A percentile compares a stretch with the other conserved stretches of the same genome.
Evolutionary conservation across 1,140 invertebrate species (phyloP).

Genomic region (Orchesella cincta): DNA sequence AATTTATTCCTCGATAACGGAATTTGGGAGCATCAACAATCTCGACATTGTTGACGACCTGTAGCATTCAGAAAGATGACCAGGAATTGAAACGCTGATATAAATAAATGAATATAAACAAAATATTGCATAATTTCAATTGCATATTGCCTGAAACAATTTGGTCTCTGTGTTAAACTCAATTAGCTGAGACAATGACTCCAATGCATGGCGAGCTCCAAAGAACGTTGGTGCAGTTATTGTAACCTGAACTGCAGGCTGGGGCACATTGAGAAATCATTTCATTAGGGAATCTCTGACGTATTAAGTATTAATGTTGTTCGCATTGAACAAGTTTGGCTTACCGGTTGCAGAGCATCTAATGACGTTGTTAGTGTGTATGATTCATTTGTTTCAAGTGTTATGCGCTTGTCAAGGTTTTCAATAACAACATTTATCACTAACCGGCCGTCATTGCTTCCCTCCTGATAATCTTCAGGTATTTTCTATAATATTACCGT

Average conservation of each 20-base stretch:
- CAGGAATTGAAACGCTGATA: not conserved
- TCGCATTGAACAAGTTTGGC: not conserved
- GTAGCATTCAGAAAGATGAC: not conserved
- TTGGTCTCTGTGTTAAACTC: conserved; percentile 50
- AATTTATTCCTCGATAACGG: conserved; percentile 63
- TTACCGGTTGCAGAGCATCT: conserved; percentile 55
- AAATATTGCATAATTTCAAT: not conserved
- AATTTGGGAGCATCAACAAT: conserved; percentile 47
- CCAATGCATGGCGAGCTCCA: conserved; percentile 72
- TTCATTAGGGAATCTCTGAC: too few species aligned
- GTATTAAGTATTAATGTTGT: too few species aligned
- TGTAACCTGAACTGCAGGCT: conserved; percentile 1
- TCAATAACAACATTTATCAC: conserved; percentile 14
- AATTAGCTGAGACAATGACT: conserved; percentile 75
- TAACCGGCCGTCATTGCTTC: not conserved
- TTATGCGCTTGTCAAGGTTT: conserved; percentile 54
- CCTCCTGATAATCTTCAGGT: not conserved
- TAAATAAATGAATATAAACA: not conserved
- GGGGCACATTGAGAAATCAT: too few species aligned
- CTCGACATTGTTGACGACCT: conserved; percentile 42
- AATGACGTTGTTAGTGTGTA: conserved; percentile 64
- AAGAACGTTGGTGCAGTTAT: conserved; percentile 69
- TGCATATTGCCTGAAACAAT: conserved; percentile 36
- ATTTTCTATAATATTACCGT: conserved; percentile 8
- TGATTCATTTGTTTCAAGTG: conserved; percentile 68